Percentiles rank a stretch among this genome's conserved stretches.
Conservation (phyloP, 2,113 vertebrate genomes). For the Oreochromis tanganicae region DNA sequence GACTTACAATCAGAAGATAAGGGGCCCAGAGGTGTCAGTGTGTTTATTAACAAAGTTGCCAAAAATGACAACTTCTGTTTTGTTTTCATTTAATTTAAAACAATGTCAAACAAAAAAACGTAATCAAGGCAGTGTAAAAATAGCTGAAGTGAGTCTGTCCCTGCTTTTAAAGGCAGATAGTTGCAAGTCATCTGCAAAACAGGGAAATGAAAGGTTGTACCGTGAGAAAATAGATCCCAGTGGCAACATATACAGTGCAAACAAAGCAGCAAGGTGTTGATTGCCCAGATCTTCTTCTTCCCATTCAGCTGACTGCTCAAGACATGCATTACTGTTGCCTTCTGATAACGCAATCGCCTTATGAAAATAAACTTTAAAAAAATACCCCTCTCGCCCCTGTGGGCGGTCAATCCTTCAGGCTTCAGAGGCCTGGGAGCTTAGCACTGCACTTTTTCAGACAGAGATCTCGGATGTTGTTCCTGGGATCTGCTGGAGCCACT, state of each 20-base stretch:
- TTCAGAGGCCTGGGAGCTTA: too few relatives aligned
- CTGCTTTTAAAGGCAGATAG: neutral
- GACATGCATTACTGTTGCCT: neutral
- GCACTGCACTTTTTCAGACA: too few relatives aligned
- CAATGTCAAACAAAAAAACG: neutral
- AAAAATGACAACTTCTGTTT: neutral
- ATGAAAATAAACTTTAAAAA: too few relatives aligned
- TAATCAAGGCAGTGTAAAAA: neutral
- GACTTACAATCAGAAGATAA: neutral
- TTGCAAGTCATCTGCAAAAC: neutral
- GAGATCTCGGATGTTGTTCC: too few relatives aligned
- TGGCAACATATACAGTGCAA: neutral
- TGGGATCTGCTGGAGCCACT: too few relatives aligned
- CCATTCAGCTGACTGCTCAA: neutral
- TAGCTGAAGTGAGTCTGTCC: neutral
- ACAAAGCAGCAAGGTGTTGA: neutral
- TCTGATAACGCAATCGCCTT: too few relatives aligned
- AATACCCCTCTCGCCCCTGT: too few relatives aligned
- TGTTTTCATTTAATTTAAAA: neutral
- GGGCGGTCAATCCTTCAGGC: too few relatives aligned
- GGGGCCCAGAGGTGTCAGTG: neutral
- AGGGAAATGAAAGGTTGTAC: neutral
- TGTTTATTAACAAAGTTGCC: neutral
- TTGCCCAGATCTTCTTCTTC: neutral
- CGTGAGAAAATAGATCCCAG: neutral